A percentile compares a stretch with the other conserved stretches of the same genome.
Conservation (phyloP, 2,113 vertebrate species). For the Anseranas semipalmata region DNA sequence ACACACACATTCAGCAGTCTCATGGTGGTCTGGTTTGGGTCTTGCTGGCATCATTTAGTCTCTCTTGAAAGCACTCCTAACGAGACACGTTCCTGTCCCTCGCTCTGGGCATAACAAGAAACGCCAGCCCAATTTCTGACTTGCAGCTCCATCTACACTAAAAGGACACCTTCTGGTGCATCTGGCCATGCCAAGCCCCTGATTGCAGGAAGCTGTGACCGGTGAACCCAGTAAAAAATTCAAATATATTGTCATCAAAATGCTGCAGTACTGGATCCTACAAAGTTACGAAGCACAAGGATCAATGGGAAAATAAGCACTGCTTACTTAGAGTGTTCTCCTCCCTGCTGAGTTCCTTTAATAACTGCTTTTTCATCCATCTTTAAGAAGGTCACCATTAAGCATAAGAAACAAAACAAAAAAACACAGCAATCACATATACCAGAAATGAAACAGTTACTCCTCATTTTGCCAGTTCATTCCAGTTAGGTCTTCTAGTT, state of each 20-base stretch:
- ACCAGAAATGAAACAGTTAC: neutral
- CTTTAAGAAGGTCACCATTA: neutral
- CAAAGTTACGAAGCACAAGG: neutral
- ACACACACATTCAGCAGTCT: neutral
- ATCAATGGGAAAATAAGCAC: neutral
- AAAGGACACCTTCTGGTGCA: neutral
- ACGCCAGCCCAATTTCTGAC: accelerated
- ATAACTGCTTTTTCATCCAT: neutral
- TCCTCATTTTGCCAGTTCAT: neutral
- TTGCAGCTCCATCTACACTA: neutral
- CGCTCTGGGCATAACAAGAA: neutral
- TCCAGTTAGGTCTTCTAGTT: neutral
- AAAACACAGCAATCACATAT: neutral
- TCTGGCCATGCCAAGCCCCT: neutral
- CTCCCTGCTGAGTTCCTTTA: neutral
- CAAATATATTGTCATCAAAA: neutral
- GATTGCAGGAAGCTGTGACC: neutral
- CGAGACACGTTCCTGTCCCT: neutral
- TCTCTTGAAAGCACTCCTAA: neutral
- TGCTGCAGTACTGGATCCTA: neutral
- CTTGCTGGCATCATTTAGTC: neutral
- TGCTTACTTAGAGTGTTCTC: neutral
- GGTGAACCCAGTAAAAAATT: neutral
- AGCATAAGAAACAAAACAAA: neutral
- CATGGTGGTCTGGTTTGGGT: neutral